A percentile compares a stretch with the other conserved stretches of the same genome.
Evolutionary conservation across 2,888 invertebrate genomes (phyloP).

Genomic region (Adelphocoris suturalis): DNA sequence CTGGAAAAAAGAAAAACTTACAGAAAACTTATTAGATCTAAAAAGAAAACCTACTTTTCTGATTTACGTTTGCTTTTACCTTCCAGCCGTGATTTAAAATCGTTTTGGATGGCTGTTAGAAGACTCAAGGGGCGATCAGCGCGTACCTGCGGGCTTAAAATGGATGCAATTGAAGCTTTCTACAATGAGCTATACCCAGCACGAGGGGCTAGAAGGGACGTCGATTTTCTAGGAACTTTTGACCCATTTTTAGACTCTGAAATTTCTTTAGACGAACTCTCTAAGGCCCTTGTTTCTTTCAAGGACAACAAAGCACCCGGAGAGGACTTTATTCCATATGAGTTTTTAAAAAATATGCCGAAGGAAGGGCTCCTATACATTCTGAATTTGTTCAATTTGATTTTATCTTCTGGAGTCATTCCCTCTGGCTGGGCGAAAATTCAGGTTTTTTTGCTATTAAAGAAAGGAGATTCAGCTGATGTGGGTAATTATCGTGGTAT

Average conservation of each 20-base stretch:
- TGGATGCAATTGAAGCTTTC: not conserved
- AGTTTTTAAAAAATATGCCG: not conserved
- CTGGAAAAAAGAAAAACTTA: not conserved
- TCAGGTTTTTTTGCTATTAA: not conserved
- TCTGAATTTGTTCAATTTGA: not conserved
- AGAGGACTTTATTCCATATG: conserved; percentile 7
- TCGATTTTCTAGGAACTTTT: not conserved
- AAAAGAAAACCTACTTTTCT: not conserved
- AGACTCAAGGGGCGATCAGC: not conserved
- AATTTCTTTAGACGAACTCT: not conserved
- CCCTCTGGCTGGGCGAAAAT: not conserved
- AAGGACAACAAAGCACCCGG: conserved; percentile 18
- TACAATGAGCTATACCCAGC: not conserved
- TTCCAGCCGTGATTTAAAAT: not conserved
- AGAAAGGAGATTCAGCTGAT: conserved; percentile 11
- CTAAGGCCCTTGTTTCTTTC: not conserved
- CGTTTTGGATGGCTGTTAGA: not conserved
- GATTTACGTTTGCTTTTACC: not conserved
- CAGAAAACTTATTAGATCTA: not conserved
- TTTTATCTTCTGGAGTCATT: not conserved
- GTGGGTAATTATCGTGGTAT: no score
- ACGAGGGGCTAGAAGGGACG: no score
- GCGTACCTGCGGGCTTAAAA: not conserved
- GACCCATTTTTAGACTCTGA: not conserved
- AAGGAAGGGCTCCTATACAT: not conserved